Evolutionary conservation across 2,113 vertebrate species (phyloP).

Genomic region (Tauraco erythrolophus): DNA sequence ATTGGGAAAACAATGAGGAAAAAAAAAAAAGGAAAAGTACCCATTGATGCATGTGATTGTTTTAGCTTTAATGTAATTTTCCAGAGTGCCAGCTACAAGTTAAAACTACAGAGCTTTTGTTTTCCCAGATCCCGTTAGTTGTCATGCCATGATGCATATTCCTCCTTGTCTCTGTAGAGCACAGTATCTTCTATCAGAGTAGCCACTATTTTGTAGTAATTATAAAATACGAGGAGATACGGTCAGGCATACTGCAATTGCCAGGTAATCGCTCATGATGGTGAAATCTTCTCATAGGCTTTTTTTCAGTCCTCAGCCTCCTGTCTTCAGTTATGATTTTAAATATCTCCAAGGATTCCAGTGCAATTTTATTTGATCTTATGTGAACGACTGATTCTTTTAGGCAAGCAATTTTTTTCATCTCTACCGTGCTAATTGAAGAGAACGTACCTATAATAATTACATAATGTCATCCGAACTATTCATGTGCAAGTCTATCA

Average conservation of each 20-base stretch:
- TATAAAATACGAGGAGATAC: neutral
- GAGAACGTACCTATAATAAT: neutral
- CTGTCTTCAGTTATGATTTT: neutral
- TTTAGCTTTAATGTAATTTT: neutral
- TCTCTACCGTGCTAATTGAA: neutral
- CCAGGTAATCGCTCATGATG: neutral
- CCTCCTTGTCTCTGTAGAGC: neutral
- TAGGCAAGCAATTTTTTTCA: neutral
- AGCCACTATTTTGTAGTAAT: neutral
- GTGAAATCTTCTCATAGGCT: neutral
- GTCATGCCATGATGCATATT: neutral
- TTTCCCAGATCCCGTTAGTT: neutral
- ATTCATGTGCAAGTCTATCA: neutral
- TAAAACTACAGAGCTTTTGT: neutral
- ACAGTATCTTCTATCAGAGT: neutral
- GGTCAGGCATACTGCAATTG: neutral
- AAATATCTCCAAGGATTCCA: neutral
- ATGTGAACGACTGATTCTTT: neutral
- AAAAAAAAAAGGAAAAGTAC: neutral
- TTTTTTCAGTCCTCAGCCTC: neutral
- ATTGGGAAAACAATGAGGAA: neutral
- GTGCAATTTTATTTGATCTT: neutral
- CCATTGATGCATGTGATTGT: neutral
- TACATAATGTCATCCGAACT: neutral
- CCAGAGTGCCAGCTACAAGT: neutral